A percentile compares a stretch with the other conserved stretches of the same genome.
Conservation (phyloP, 92 coral and sea anemone genomes). For the Nematostella vectensis region DNA sequence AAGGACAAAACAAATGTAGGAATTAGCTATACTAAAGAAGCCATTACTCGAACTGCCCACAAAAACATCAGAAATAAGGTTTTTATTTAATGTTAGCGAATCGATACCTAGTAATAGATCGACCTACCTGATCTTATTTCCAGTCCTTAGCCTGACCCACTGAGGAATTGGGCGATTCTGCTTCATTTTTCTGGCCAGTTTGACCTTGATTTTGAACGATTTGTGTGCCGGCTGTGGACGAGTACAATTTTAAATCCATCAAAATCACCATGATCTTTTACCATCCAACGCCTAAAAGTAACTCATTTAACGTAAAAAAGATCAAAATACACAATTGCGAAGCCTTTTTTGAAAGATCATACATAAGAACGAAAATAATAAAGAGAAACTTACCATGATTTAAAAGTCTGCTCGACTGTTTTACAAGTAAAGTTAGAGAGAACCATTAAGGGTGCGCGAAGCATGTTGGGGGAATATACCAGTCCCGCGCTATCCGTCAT, state of each 20-base stretch:
- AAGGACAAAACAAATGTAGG: no score
- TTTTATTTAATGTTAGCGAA: no score
- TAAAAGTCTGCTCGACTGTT: background rate
- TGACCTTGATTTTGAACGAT: slow-evolving; percentile 82
- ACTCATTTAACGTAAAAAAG: background rate
- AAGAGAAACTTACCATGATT: background rate
- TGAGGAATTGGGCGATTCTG: slow-evolving; percentile 97
- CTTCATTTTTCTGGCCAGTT: slow-evolving; percentile 91
- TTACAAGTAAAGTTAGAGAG: background rate
- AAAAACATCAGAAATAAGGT: no score
- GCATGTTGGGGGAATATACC: background rate
- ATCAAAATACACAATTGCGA: background rate
- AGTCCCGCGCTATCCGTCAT: background rate
- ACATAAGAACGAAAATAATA: no score
- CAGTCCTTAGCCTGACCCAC: slow-evolving; percentile 97
- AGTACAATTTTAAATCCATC: no score
- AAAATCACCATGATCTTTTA: no score
- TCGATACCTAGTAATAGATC: no score
- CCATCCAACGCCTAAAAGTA: no score
- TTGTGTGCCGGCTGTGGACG: slow-evolving; percentile 86
- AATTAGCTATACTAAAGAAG: no score
- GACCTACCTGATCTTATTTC: slow-evolving; percentile 80
- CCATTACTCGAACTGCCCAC: no score
- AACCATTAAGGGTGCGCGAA: background rate
- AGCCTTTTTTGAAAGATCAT: background rate